Evolutionary conservation across 2,113 vertebrate genomes (phyloP), one percentile per base, ranked within the genome.

Genomic region (Eudyptes chrysolophus): DNA sequence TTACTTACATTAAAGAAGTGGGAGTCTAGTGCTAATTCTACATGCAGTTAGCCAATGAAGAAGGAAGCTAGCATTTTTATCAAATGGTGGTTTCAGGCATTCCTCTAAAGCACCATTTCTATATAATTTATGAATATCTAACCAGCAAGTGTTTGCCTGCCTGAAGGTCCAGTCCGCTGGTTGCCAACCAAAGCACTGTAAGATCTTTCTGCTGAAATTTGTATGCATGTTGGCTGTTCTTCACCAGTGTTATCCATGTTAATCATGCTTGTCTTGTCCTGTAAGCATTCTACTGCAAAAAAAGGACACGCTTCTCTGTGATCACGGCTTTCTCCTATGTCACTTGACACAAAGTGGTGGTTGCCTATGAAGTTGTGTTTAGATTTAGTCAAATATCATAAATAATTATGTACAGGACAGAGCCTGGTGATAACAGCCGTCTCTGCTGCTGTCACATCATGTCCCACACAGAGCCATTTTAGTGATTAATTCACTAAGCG

Each of bases 231-330:
- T 1, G 11, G 27, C 55, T 74, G 49, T 84, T 94, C 69, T 87
- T 89, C 57, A 60, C 44, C 61, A 52, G 7, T 34, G 58, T 71
- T 62, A 17, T 10, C 79, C 16, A 0, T 25, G 82, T 87, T 94
- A 92, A 70, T 94, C 52, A 51, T 87, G 74, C 69, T 64, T 94
- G 83, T 91, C 91, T 86, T 92, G 49, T 86, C 64, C 55, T 91
- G 55, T 85, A 48, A 93, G 42, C 38, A 20, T 49, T 89, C 76
- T 49, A 19, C 40, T 93, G 77, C 5, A 57, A 21, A 66, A 48
- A 74, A 68, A 64, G 16, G 36, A 57, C 8, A 2, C 11, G 13
- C 11, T 83, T 36, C 24, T 87, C 30, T 61, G 69, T 66, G 61
- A 36, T 52, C 44, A 64, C 42, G 22, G 25, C 54, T 80, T 74